phyloP scores from a whole-genome alignment of 53 echinoderm and acorn worm species.

The Apostichopus leukothele region DNA sequence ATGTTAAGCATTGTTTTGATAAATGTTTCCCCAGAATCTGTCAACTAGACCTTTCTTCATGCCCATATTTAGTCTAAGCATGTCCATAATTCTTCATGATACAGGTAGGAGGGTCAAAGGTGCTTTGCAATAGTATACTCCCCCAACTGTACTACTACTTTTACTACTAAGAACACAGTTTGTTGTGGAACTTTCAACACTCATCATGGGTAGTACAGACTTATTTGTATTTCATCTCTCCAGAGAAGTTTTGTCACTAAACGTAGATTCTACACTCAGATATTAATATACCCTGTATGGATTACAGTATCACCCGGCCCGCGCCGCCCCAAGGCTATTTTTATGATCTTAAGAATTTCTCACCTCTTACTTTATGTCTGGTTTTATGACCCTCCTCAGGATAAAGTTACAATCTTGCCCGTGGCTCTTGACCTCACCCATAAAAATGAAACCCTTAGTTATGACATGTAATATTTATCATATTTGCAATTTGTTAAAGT shows the following conservation, averaged over 20 bases:
- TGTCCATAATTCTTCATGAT: too few relatives aligned
- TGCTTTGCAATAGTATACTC: too few relatives aligned
- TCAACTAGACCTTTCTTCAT: too few relatives aligned
- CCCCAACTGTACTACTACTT: too few relatives aligned
- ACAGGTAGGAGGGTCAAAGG: too few relatives aligned
- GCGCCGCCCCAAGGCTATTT: background rate
- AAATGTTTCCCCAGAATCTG: too few relatives aligned
- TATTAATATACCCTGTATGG: background rate
- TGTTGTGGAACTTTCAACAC: background rate
- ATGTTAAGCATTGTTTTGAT: too few relatives aligned
- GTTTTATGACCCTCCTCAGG: slow-evolving; percentile 8
- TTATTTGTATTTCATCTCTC: background rate
- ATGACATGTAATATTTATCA: background rate
- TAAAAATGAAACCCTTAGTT: background rate
- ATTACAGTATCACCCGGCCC: too few relatives aligned
- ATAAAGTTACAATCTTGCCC: slow-evolving; percentile 17
- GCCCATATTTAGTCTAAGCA: too few relatives aligned
- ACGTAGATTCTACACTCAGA: background rate
- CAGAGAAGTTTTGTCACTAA: background rate
- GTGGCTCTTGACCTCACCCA: slow-evolving; percentile 7
- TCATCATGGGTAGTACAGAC: background rate
- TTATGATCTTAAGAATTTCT: slow-evolving; percentile 23
- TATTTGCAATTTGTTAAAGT: background rate
- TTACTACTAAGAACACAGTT: too few relatives aligned
- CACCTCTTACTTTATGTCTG: background rate